A percentile compares a stretch with the other conserved stretches of the same genome.
phyloP scores from a whole-genome alignment of 1,140 invertebrate species.

The Trichonephila clavata region DNA sequence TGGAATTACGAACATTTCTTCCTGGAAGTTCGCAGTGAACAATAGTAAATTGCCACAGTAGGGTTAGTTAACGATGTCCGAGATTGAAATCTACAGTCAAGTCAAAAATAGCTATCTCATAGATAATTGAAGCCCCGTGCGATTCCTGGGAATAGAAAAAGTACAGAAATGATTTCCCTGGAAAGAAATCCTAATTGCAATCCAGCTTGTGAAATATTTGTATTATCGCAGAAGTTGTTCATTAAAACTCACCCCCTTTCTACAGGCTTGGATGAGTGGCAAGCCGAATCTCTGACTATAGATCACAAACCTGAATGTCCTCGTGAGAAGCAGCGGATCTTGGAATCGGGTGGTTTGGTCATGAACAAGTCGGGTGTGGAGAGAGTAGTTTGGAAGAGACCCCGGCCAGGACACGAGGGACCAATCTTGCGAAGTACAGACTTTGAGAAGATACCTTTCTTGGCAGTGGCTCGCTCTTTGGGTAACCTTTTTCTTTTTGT shows the following conservation, averaged over 20 bases:
- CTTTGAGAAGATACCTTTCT: constrained; percentile 97
- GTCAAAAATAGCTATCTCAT: no score
- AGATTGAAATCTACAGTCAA: no score
- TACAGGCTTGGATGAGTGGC: constrained; percentile 86
- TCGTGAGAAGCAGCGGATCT: constrained; percentile 91
- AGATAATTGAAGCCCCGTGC: no score
- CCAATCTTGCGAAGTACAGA: constrained; percentile 90
- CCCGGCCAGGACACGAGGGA: constrained; percentile 86
- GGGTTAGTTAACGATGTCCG: no score
- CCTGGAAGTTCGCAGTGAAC: no score
- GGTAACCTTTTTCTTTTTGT: constrained; percentile 82
- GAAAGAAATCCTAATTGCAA: no score
- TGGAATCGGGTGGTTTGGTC: constrained; percentile 90
- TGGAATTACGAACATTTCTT: no score
- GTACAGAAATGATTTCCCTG: no score
- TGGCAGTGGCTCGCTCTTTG: constrained; percentile 96
- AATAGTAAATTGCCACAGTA: no score
- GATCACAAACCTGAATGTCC: constrained; percentile 97
- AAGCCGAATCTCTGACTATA: constrained; percentile 89
- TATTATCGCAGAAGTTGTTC: no score
- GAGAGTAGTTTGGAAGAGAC: constrained; percentile 97
- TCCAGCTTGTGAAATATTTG: no score
- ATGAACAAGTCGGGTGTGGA: constrained; percentile 93
- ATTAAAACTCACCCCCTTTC: background rate
- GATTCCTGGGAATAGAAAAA: no score